Evolutionary conservation across 2,888 invertebrate genomes (phyloP), one percentile per base, ranked within the genome.

Genomic region (Drosophila tripunctata): DNA sequence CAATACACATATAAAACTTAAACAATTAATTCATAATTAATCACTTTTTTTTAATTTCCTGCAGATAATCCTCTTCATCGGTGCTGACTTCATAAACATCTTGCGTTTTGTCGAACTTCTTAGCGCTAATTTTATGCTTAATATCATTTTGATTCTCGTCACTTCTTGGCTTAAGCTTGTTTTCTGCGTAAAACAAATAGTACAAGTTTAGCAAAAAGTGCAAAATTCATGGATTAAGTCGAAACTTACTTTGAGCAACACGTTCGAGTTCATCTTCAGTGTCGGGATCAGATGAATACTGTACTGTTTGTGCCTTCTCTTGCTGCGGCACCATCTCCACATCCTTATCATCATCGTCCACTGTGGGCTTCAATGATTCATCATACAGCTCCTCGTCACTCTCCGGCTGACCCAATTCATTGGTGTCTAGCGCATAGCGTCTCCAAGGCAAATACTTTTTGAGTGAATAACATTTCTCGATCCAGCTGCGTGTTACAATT

Each of bases 401-500:
- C 64, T 91, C 91, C 0, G 83, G 67, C 57, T 87, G 69, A 0
- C 66, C 55, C 21, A 72, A 27, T 14, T 90, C 89, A 0, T 41
- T 48, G 15, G 75, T 82, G 21, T 90, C 89, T 10, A 91, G 38
- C 0, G 91, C 91, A 72, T 83, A 91, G 5, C 90, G 81, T 10
- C 91, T 83, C 91, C 91, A 91, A 2, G 91, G 90, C 7, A 91
- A 64, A 65, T 88, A 92, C 78, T 94, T 94, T 57, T 94, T 92
- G 50, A 93, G 91, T 10, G 83, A 88, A 77, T 93, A 92, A 78
- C 95, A 95, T 62, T 94, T 93, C 67, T 93, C 92, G 62, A 98
- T 92, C 97, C 97, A 98, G n/a, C 93, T 93, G 70, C 93, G 94
- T 17, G 90, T 93, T 2, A 95, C 95, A 57, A 95, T 96, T 69